These are phyloP conservation scores for Erebia palarica DNA, from an alignment of 2,888 invertebrate species.

Conservation along the genomic window DNA sequence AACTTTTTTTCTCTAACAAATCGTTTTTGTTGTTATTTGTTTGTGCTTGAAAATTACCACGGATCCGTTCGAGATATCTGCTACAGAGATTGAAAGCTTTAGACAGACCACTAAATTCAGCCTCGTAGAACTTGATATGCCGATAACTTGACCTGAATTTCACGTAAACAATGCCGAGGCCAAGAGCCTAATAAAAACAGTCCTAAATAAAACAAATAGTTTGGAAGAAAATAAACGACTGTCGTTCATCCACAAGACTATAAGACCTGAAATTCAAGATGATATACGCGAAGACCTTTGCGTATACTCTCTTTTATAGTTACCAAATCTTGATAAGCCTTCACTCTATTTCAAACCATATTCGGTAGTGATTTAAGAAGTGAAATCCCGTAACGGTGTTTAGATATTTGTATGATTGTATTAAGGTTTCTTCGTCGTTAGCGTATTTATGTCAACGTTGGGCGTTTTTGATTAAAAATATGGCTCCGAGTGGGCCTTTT, in stretches of 20 bases:
- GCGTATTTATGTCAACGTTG: constrained; percentile 7
- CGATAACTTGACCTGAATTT: background rate
- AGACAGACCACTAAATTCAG: too few species aligned
- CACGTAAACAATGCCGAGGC: background rate
- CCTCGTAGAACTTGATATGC: background rate
- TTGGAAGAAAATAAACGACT: constrained; percentile 25
- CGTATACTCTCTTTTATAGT: constrained; percentile 4
- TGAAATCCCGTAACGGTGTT: background rate
- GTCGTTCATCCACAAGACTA: constrained; percentile 23
- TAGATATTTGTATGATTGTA: background rate
- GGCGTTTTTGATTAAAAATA: constrained; percentile 23
- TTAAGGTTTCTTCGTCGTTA: constrained; percentile 4
- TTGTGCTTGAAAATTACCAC: too few species aligned
- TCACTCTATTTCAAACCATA: background rate
- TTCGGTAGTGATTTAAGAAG: background rate
- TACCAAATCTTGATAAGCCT: background rate
- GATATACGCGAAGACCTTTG: constrained; percentile 26
- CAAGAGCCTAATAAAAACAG: background rate
- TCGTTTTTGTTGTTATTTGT: too few species aligned
- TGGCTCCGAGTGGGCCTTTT: constrained; percentile 9
- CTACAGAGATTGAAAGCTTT: too few species aligned
- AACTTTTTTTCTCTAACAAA: too few species aligned
- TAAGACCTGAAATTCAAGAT: constrained; percentile 22
- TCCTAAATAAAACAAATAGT: constrained; percentile 7
- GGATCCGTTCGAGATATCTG: too few species aligned